phyloP scores from a whole-genome alignment of 2,113 vertebrate species.

The Alosa alosa region DNA sequence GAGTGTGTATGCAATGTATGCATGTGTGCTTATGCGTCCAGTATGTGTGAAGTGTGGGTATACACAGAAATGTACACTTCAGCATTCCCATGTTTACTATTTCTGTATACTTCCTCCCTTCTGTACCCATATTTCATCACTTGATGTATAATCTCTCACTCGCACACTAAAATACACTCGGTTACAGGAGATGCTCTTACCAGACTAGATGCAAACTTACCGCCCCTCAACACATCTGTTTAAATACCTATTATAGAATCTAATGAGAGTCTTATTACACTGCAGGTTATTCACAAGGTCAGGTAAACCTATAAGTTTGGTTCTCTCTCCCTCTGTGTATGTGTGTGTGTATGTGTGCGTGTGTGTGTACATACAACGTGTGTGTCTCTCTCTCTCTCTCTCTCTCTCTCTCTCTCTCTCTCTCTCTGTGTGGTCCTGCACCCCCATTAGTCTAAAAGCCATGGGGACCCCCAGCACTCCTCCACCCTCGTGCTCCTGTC shows the following conservation, averaged over 20 bases:
- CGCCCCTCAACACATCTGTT: conserved; percentile 18
- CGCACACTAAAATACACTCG: background rate
- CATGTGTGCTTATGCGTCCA: background rate
- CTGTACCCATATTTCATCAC: conserved; percentile 17
- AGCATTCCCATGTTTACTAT: background rate
- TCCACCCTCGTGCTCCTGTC: background rate
- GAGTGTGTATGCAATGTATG: background rate
- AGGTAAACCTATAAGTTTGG: conserved; percentile 23
- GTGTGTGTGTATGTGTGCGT: conserved; percentile 11
- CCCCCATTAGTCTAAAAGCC: conserved; percentile 58
- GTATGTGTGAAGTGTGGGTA: background rate
- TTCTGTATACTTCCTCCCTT: background rate
- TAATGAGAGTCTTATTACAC: conserved; percentile 58
- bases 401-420: conserved; percentile 43
- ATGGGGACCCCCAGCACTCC: conserved; percentile 43
- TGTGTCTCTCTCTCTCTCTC: no score
- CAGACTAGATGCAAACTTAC: background rate
- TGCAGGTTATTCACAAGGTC: conserved; percentile 37
- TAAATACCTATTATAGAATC: conserved; percentile 35
- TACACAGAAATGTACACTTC: background rate
- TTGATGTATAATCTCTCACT: background rate
- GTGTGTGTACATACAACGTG: background rate
- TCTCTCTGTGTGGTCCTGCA: conserved; percentile 69
- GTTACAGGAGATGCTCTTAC: background rate
- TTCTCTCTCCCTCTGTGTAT: background rate